phyloP scores from a whole-genome alignment of 1,140 invertebrate genomes.

The Chironomus striatipennis region DNA sequence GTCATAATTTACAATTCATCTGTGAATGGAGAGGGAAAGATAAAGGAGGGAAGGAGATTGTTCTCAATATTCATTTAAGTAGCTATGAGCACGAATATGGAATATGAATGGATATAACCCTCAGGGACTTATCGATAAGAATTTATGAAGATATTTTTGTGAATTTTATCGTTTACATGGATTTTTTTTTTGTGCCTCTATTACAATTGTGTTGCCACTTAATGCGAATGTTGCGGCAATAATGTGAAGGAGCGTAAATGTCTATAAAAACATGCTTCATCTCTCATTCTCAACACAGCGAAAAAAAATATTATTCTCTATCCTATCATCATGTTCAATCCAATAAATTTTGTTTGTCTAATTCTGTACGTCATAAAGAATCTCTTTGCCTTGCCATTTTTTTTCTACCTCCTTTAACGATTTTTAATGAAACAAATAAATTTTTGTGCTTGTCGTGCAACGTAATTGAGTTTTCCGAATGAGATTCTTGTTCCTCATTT shows the following conservation, averaged over 20 bases:
- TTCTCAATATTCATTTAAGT: no score
- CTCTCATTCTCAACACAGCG: neutral
- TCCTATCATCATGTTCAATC: neutral
- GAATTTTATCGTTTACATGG: neutral
- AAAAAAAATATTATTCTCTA: neutral
- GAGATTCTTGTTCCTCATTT: no score
- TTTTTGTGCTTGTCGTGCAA: neutral
- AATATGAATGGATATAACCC: neutral
- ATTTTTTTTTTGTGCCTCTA: neutral
- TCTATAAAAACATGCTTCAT: neutral
- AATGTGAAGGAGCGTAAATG: neutral
- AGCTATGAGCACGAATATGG: no score
- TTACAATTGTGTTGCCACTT: no score
- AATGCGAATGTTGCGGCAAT: neutral
- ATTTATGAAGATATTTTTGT: conserved; percentile 15
- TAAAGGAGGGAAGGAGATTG: neutral
- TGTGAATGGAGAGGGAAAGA: neutral
- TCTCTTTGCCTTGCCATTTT: no score
- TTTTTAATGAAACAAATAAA: no score
- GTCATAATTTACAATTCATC: neutral
- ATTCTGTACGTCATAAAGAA: neutral
- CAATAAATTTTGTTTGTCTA: conserved; percentile 14
- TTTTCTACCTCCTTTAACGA: no score
- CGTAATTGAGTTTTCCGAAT: neutral
- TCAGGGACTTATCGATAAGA: conserved; percentile 6